A percentile compares a stretch with the other conserved stretches of the same genome.
Conservation (phyloP, 2,797 vertebrate species). For the Meda fulgida region DNA sequence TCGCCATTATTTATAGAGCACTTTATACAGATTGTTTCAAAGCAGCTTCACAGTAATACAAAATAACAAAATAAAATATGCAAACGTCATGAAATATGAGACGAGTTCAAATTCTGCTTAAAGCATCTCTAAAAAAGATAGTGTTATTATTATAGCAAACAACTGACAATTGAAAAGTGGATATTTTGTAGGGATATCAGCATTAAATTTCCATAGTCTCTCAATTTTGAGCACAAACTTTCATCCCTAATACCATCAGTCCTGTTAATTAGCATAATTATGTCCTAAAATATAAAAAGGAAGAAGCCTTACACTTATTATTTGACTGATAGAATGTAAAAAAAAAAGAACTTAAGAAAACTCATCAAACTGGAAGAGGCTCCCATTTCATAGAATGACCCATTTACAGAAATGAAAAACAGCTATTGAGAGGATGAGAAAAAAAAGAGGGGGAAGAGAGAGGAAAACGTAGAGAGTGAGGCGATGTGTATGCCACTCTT, state of each 20-base stretch:
- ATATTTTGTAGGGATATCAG: neutral
- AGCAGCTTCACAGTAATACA: neutral
- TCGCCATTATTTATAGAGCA: neutral
- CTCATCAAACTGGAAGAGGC: neutral
- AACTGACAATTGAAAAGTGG: neutral
- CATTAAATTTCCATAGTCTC: neutral
- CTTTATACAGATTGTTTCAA: neutral
- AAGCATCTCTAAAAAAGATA: neutral
- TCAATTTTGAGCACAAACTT: neutral
- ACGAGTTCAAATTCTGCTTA: neutral
- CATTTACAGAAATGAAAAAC: conserved; percentile 83
- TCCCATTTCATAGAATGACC: conserved; percentile 1
- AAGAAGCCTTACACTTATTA: neutral
- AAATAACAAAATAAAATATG: neutral
- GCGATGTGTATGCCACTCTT: conserved; percentile 88
- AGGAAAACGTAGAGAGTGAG: conserved; percentile 49
- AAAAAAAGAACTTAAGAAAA: neutral
- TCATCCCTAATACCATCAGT: too few species aligned
- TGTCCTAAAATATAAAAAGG: neutral
- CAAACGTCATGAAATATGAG: neutral
- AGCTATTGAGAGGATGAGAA: conserved; percentile 81
- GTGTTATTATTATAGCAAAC: neutral
- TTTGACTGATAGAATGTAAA: neutral
- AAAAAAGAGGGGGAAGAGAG: conserved; percentile 41
- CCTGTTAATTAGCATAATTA: neutral